These are phyloP conservation scores for Lepilemur septentrionalis DNA, from an alignment of 2,797 vertebrate genomes.

Conservation along the genomic window DNA sequence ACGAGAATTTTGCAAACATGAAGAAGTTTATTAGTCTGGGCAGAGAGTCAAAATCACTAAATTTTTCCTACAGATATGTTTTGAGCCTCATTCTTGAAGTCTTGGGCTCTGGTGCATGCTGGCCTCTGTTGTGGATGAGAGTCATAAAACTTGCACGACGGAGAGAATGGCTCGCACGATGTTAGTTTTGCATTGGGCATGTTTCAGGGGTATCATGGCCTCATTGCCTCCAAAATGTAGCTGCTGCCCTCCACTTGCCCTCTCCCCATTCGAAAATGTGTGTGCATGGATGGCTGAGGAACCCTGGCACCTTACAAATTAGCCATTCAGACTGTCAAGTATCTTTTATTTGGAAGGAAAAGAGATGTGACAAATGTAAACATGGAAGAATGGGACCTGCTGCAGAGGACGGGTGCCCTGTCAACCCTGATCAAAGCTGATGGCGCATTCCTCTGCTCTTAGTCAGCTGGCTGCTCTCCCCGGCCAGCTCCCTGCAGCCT, in stretches of 20 bases:
- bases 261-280: neutral
- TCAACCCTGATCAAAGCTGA: conserved; percentile 76
- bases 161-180: conserved; percentile 39
- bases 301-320: conserved; percentile 58
- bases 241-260: neutral
- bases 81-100: conserved; percentile 64
- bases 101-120: conserved; percentile 38
- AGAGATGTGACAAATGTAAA: conserved; percentile 59
- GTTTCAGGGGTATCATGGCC: conserved; percentile 52
- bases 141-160: conserved; percentile 47
- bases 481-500: neutral
- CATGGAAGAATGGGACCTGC: conserved; percentile 69
- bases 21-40: conserved; percentile 65
- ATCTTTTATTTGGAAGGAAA: conserved; percentile 71
- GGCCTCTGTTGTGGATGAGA: conserved; percentile 39
- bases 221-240: neutral
- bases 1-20: conserved; percentile 29
- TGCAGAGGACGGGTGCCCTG: conserved; percentile 66
- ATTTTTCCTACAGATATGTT: conserved; percentile 62
- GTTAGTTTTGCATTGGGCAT: conserved; percentile 57
- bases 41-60: conserved; percentile 67
- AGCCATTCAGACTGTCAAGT: conserved; percentile 49
- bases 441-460: conserved; percentile 68
- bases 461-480: conserved; percentile 60
- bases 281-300: neutral